Percentiles rank a stretch among this genome's conserved stretches.
These are phyloP conservation scores for Bombus pyrosoma DNA, from an alignment of 1,140 invertebrate genomes.

Conservation along the genomic window DNA sequence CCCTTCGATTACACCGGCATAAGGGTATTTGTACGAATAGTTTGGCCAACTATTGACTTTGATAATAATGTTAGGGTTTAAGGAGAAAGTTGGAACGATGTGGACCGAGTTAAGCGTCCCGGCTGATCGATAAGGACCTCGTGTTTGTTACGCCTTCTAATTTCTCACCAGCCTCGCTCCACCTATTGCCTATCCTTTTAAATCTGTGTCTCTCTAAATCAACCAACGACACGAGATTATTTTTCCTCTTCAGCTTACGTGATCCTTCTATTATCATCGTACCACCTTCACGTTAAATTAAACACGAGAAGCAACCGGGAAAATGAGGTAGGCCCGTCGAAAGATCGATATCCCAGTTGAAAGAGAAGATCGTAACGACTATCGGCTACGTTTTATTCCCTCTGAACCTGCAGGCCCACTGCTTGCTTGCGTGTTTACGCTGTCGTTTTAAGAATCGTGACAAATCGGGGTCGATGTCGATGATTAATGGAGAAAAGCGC, in stretches of 20 bases:
- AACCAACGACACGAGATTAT: background rate
- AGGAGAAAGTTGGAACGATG: conserved; percentile 30
- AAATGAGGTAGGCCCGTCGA: too few relatives aligned
- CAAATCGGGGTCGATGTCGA: conserved; percentile 51
- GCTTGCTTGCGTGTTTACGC: conserved; percentile 1
- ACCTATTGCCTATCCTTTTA: background rate
- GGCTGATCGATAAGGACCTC: conserved; percentile 39
- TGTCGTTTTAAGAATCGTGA: conserved; percentile 28
- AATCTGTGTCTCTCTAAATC: background rate
- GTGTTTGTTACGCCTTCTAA: conserved; percentile 11
- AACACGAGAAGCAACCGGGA: background rate
- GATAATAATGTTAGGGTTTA: conserved; percentile 46
- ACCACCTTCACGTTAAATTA: background rate
- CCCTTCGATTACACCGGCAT: conserved; percentile 29
- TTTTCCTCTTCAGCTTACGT: background rate
- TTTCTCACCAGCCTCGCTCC: background rate
- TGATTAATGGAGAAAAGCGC: conserved; percentile 36
- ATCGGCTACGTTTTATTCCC: background rate
- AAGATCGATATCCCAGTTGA: background rate
- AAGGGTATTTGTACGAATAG: conserved; percentile 39
- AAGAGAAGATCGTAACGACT: background rate
- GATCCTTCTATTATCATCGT: too few relatives aligned
- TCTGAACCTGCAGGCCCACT: background rate
- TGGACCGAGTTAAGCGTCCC: conserved; percentile 27
- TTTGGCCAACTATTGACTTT: conserved; percentile 49